Conservation (phyloP, 2,888 invertebrate species). For the Nowickia ferox region DNA sequence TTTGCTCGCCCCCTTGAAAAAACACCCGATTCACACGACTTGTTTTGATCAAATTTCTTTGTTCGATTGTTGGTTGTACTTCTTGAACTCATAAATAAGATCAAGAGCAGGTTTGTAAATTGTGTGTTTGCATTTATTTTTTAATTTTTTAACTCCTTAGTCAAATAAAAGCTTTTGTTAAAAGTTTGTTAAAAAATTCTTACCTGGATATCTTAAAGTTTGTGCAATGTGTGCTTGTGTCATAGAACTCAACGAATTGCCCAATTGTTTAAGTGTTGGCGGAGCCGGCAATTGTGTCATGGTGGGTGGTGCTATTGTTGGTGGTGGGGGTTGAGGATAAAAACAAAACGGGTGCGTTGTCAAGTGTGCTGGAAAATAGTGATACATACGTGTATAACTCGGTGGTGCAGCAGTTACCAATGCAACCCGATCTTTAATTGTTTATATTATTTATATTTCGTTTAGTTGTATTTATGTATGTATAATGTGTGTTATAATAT, state of each 20-base stretch:
- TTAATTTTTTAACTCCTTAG: neutral
- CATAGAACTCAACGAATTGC: constrained; percentile 74
- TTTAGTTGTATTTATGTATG: neutral
- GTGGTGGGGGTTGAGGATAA: constrained; percentile 83
- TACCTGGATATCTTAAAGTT: constrained; percentile 83
- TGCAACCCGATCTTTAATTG: constrained; percentile 85
- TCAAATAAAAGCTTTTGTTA: neutral
- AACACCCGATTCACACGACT: too few relatives aligned
- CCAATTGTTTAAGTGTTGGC: constrained; percentile 82
- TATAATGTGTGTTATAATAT: constrained; percentile 28
- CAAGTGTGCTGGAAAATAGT: constrained; percentile 85
- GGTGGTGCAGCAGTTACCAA: constrained; percentile 86
- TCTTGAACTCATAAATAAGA: neutral
- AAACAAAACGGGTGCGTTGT: constrained; percentile 84
- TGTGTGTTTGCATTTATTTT: neutral
- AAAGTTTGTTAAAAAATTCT: constrained; percentile 65
- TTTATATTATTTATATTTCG: constrained; percentile 14
- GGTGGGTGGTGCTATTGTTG: constrained; percentile 77
- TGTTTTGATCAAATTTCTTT: neutral
- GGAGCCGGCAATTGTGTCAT: constrained; percentile 80
- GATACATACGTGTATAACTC: constrained; percentile 86
- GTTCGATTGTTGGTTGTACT: neutral
- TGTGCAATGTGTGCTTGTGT: constrained; percentile 83
- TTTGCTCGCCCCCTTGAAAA: too few relatives aligned
- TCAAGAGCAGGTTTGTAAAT: neutral